Evolutionary conservation across 2,113 vertebrate species (phyloP).

Genomic region (Dascyllus trimaculatus): DNA sequence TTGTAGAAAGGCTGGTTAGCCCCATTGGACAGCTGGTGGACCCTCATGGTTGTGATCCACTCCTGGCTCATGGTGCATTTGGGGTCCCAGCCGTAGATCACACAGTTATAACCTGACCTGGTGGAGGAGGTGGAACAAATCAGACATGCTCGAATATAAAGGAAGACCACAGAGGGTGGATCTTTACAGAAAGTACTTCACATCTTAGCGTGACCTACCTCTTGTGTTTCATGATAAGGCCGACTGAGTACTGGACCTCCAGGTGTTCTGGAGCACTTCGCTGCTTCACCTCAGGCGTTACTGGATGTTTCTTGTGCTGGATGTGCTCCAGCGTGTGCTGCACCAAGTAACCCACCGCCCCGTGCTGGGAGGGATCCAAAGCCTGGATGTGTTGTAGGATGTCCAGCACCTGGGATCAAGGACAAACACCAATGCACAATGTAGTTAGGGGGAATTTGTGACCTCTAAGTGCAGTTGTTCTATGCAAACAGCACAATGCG

Average conservation of each 20-base stretch:
- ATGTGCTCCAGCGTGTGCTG: conserved; percentile 98
- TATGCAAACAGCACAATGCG: not conserved
- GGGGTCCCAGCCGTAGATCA: conserved; percentile 98
- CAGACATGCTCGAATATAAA: not conserved
- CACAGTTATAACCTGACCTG: conserved; percentile 95
- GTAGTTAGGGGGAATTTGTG: not conserved
- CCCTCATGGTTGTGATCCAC: conserved; percentile 97
- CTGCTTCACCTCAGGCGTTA: conserved; percentile 90
- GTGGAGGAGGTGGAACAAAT: conserved; percentile 30
- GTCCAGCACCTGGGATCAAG: conserved; percentile 90
- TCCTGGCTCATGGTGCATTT: conserved; percentile 98
- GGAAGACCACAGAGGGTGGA: not conserved
- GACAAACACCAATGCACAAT: not conserved
- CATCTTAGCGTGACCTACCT: conserved; percentile 81
- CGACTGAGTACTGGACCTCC: conserved; percentile 92
- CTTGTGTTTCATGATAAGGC: conserved; percentile 97
- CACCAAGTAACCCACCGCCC: conserved; percentile 94
- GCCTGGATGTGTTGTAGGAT: conserved; percentile 98
- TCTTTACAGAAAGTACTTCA: rapidly evolving
- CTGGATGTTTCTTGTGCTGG: conserved; percentile 93
- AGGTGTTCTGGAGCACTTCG: conserved; percentile 90
- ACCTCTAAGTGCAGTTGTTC: not conserved
- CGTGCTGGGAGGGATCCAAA: conserved; percentile 95
- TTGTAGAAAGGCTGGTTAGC: conserved; percentile 98
- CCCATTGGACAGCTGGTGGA: conserved; percentile 92